Base-by-base conservation (phyloP, 2,797 vertebrate species). In the Heteromormyrus szaboi region DNA sequence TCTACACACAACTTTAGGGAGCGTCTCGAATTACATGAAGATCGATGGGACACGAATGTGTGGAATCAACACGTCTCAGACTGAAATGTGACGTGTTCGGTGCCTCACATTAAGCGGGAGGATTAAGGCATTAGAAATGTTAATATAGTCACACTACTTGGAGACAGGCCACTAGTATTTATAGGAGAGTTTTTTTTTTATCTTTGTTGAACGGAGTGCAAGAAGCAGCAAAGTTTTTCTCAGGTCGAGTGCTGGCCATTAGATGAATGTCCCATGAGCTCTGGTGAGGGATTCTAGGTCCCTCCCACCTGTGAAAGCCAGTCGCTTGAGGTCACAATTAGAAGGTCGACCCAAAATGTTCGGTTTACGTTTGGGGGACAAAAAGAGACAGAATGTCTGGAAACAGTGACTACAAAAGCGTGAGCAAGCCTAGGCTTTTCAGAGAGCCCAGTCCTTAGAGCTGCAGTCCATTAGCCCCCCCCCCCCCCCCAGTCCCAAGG, bases 251-350 rank as follows among this genome's bases (percentile, higher is more conserved):
- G 14, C 37, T 44, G 29, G 33, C 37, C 33, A 41, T 19, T 41
- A 76, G 72, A 76, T 2, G 37, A n/a, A 44, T 44, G 17, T 44
- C 7, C 14, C 37, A 2, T 6, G 17, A 79, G 72, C 72, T 79
- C 7, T 3, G 14, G 2, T 4, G 17, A 14, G 7, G 33, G 37
- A 76, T 8, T 79, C 37, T 12, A 79, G 72, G 14, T 44, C 22
- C 50, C 85, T 51, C 72, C 85, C 79, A 90, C 79, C 84, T 88
- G 87, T n/a, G 65, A 88, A 72, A 79, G 89, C 46, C 79, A 88
- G 41, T 62, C 79, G 79, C 92, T 92, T 92, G 91, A 92, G 94
- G 92, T 92, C 88, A 89, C 91, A 93, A 93, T 94, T 95, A 93
- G 91, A 91, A 90, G 91, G 92, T 94, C 91, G 93, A 85, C 88